A percentile compares a stretch with the other conserved stretches of the same genome.
Conservation (phyloP, 2,888 invertebrate species). For the Erebia aethiops region DNA sequence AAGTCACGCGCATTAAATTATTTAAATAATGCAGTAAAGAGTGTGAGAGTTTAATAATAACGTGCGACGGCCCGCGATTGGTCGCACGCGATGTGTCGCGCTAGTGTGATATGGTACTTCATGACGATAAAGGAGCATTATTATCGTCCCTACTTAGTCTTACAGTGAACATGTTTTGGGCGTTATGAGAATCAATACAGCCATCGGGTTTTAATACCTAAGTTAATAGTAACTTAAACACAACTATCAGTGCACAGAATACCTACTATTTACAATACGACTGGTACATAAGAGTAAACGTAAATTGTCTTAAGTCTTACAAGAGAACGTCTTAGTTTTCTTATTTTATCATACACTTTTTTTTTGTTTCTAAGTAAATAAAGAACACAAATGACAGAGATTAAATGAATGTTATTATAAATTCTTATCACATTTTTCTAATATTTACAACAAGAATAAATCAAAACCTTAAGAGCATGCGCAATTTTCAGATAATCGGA, state of each 20-base stretch:
- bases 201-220: conserved; percentile 68
- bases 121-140: conserved; percentile 32
- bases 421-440: conserved; percentile 53
- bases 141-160: conserved; percentile 58
- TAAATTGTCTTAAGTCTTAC: conserved; percentile 50
- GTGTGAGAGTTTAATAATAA: too few relatives aligned
- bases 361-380: conserved; percentile 44
- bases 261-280: conserved; percentile 73
- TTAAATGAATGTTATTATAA: conserved; percentile 47
- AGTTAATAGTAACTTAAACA: conserved; percentile 67
- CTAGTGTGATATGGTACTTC: conserved; percentile 18
- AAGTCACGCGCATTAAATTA: too few relatives aligned
- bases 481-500: conserved; percentile 11
- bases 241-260: conserved; percentile 77
- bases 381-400: conserved; percentile 65
- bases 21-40: too few relatives aligned
- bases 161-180: conserved; percentile 48
- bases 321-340: conserved; percentile 34
- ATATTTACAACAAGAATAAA: conserved; percentile 57
- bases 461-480: conserved; percentile 13
- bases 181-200: conserved; percentile 67
- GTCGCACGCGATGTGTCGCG: too few relatives aligned
- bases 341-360: conserved; percentile 33
- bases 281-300: conserved; percentile 60
- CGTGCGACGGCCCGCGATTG: too few relatives aligned